A percentile compares a stretch with the other conserved stretches of the same genome.
Conservation (phyloP, 2,113 vertebrate species). For the Orthonyx spaldingii region DNA sequence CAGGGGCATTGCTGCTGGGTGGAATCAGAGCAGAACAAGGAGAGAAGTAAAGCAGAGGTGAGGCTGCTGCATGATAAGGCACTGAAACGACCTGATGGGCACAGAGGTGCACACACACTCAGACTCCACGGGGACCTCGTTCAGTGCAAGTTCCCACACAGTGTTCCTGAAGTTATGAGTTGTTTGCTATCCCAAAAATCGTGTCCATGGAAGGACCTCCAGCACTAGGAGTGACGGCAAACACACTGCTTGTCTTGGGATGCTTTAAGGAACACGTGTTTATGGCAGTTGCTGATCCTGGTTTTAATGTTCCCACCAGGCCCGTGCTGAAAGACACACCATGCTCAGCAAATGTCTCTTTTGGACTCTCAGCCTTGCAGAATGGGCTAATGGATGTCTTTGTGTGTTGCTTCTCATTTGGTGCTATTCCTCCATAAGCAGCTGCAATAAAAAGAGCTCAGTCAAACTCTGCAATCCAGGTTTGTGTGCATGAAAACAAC, state of each 20-base stretch:
- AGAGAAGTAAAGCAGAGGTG: background rate
- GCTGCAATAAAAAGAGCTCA: background rate
- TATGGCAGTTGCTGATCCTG: background rate
- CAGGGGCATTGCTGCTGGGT: background rate
- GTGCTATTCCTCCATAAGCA: background rate
- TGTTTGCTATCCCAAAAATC: background rate
- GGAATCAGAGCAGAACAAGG: background rate
- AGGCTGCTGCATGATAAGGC: background rate
- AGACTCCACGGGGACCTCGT: background rate
- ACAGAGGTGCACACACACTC: background rate
- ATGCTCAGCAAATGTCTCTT: background rate
- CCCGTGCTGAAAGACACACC: background rate
- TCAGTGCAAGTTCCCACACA: fast-evolving
- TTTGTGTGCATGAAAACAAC: background rate
- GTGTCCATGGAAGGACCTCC: background rate
- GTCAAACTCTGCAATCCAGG: background rate
- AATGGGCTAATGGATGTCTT: background rate
- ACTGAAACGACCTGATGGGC: background rate
- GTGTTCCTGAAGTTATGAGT: background rate
- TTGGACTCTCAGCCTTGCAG: conserved; percentile 10
- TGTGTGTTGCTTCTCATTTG: conserved; percentile 34
- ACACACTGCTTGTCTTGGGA: background rate
- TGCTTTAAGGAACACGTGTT: background rate
- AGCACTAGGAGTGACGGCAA: background rate
- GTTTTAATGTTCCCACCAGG: conserved; percentile 6